Conservation (phyloP, 2,113 vertebrate species). For the Copsychus sechellarum region DNA sequence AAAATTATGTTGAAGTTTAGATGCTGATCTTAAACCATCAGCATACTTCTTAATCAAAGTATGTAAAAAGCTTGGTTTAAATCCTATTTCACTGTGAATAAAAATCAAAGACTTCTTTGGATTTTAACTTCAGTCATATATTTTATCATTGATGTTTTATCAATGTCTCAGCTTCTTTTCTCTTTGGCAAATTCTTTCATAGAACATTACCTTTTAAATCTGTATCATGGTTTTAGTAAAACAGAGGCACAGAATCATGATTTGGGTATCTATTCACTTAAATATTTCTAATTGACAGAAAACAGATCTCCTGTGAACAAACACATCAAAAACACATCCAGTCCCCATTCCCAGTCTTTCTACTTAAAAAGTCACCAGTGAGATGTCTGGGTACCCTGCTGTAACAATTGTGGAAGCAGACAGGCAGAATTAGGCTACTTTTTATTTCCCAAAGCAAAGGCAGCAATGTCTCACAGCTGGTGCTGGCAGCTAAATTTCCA, state of each 20-base stretch:
- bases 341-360: background rate
- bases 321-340: background rate
- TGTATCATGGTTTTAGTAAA: background rate
- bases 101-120: background rate
- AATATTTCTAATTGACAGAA: background rate
- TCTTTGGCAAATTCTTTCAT: background rate
- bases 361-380: background rate
- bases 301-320: background rate
- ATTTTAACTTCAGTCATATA: background rate
- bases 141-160: background rate
- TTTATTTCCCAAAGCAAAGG: background rate
- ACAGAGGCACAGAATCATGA: background rate
- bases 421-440: conserved; percentile 12
- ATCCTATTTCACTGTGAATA: background rate
- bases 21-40: background rate
- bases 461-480: background rate
- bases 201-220: background rate
- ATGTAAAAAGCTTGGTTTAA: background rate
- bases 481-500: background rate
- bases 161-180: background rate
- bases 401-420: background rate
- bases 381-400: background rate
- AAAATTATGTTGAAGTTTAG: background rate
- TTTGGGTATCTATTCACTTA: background rate
- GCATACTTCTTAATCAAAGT: background rate